A percentile compares a stretch with the other conserved stretches of the same genome.
Evolutionary conservation across 2,888 invertebrate species (phyloP).

Genomic region (Megaustenia siamemsis): DNA sequence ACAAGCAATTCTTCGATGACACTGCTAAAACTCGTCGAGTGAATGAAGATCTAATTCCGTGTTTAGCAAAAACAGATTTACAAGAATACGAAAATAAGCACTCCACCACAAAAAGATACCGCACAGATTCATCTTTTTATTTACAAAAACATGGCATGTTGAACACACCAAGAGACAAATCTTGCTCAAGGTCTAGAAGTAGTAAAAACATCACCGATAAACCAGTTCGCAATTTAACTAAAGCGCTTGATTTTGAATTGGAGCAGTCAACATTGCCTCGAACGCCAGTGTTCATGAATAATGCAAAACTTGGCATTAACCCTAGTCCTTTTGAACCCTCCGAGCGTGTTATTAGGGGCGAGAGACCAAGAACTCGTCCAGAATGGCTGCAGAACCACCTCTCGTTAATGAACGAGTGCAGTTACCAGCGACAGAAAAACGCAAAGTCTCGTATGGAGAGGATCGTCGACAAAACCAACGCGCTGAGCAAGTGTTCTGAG

Average conservation of each 20-base stretch:
- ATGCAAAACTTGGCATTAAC: neutral
- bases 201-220: neutral
- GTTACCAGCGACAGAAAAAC: conserved; percentile 20
- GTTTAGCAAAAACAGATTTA: too few species aligned
- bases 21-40: neutral
- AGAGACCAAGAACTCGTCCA: neutral
- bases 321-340: neutral
- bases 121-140: too few species aligned
- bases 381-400: conserved; percentile 33
- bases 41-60: too few species aligned
- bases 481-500: neutral
- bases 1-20: neutral
- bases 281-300: neutral
- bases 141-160: neutral
- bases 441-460: conserved; percentile 26
- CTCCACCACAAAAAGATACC: too few species aligned
- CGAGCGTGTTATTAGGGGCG: conserved; percentile 29
- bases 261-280: neutral
- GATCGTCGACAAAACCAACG: neutral
- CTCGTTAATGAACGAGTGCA: conserved; percentile 36
- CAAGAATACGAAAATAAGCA: too few species aligned
- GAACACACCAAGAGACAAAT: neutral
- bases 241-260: neutral
- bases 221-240: neutral
- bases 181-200: conserved; percentile 7